Evolutionary conservation across 2,113 vertebrate genomes (phyloP), one percentile per base, ranked within the genome.

Genomic region (Stigmatopora argus): DNA sequence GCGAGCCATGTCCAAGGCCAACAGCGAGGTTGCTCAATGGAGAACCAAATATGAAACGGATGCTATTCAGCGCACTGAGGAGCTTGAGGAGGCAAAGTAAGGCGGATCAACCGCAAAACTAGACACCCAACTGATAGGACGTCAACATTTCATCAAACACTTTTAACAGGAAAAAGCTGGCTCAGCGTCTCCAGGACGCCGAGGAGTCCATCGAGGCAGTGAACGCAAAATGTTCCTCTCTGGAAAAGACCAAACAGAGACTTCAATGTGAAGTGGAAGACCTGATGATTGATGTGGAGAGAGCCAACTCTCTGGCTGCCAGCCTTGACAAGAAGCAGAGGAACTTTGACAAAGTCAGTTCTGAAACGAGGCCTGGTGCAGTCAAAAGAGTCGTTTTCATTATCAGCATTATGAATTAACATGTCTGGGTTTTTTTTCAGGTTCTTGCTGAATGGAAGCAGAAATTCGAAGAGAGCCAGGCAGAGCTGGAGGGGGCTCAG

Each of bases 391-490:
- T 41, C 26, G 4, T 2, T 41, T 41, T 41, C 1, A 41, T 41
- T 41, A 44, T 44, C 31, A 62, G 1, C 62, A 57, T 48, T 21
- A 26, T 14, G 62, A 44, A 57, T 4, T 15, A n/a, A 45, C 10
- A 2, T 9, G 18, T 49, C 51, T 23, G 38, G 26, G 44, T 18
- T 62, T 10, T 34, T 55, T 70, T 31, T n/a, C 62, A 94, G 91
- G 78, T 94, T 66, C 86, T 94, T 66, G 86, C 89, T 11, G 93
- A 93, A 64, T 93, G 92, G 93, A 93, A 92, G 7, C 93, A 94
- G 77, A 94, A 93, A 63, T 89, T 85, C 66, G 90, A 92, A 1
- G 91, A 92, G 19, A 76, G 73, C 71, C 92, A 94, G 67, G 89
- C 92, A 64, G 93, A 94, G 53, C 65, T 93, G 41, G 93, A 94